Conservation (phyloP, 1,140 invertebrate genomes). For the Platorchestia sp. region DNA sequence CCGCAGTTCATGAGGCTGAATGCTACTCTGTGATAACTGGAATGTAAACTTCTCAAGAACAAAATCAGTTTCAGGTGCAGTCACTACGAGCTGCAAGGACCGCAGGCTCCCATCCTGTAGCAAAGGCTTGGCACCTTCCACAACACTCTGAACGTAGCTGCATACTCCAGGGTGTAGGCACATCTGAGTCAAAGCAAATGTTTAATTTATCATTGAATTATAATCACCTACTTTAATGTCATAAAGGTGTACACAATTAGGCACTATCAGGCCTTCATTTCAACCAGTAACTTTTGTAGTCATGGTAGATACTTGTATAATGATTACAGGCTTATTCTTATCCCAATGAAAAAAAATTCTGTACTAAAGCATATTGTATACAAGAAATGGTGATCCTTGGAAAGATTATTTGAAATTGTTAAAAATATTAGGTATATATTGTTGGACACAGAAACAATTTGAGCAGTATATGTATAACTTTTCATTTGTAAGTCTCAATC, state of each 20-base stretch:
- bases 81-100: neutral
- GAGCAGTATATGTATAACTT: neutral
- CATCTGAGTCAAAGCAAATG: neutral
- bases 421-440: neutral
- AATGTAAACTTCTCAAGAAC: slow-evolving; percentile 8
- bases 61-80: neutral
- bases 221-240: neutral
- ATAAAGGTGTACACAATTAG: neutral
- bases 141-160: neutral
- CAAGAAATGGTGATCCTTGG: neutral
- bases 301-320: neutral
- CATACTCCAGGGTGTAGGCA: slow-evolving; percentile 34
- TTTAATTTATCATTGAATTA: neutral
- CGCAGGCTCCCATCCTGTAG: neutral
- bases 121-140: slow-evolving; percentile 20
- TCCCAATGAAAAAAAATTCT: neutral
- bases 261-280: neutral
- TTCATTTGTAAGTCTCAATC: neutral
- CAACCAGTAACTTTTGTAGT: neutral
- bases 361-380: neutral
- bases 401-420: neutral
- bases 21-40: neutral
- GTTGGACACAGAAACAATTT: neutral
- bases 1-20: neutral
- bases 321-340: neutral